Percentiles rank a stretch among this genome's conserved stretches.
Evolutionary conservation across 1,140 invertebrate genomes (phyloP).

Genomic region (Sitobion miscanthi): DNA sequence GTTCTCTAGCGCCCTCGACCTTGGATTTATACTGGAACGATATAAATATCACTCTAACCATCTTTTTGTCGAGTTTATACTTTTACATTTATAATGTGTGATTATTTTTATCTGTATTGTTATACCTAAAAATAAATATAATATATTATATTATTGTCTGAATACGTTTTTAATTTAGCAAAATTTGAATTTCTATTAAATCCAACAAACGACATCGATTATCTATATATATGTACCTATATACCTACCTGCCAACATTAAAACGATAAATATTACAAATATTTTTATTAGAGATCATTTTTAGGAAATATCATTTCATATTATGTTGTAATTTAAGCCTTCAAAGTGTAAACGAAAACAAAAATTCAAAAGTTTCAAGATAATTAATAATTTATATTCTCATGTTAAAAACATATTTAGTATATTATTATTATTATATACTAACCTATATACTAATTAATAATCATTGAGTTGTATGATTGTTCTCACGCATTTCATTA

Average conservation of each 20-base stretch:
- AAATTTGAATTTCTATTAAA: not conserved
- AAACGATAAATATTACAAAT: not conserved
- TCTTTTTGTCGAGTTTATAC: not conserved
- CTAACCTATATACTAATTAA: not conserved
- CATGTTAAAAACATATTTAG: not conserved
- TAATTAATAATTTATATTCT: not conserved
- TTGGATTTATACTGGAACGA: not conserved
- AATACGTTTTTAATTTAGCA: not conserved
- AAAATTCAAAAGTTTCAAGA: not conserved
- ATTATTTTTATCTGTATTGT: not conserved
- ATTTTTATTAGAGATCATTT: not conserved
- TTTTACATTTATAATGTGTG: not conserved
- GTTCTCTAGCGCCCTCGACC: not conserved
- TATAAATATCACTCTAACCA: not conserved
- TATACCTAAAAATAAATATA: not conserved
- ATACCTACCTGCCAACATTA: not conserved
- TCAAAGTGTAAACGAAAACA: not conserved
- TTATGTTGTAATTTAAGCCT: not conserved
- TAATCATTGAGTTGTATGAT: not conserved
- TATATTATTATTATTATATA: not conserved
- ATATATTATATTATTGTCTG: not conserved
- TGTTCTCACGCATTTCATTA: not conserved
- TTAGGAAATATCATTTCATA: not conserved
- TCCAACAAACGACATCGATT: not conserved
- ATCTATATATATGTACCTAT: too few relatives aligned